Conservation (phyloP, 53 echinoderm and acorn worm genomes). For the Arbacia lixula region DNA sequence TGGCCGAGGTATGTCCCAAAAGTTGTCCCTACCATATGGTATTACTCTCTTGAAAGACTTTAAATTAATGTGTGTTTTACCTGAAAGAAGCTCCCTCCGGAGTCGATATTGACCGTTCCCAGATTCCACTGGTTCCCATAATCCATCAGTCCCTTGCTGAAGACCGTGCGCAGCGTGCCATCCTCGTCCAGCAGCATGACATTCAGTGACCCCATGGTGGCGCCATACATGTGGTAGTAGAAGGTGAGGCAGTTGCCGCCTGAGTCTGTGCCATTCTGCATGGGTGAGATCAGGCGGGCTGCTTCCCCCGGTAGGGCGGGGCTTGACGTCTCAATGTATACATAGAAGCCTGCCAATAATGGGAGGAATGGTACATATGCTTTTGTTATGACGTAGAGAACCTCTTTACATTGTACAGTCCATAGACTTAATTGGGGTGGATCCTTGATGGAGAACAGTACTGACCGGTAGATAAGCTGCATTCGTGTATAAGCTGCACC, state of each 20-base stretch:
- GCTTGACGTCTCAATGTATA: constrained; percentile 49
- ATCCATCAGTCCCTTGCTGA: constrained; percentile 16
- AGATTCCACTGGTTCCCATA: constrained; percentile 19
- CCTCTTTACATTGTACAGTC: no score
- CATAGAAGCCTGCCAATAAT: constrained; percentile 25
- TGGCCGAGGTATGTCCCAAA: no score
- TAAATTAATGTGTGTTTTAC: no score
- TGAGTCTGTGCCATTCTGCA: constrained; percentile 50
- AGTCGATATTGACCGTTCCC: background rate
- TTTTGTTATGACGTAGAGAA: no score
- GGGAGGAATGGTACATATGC: no score
- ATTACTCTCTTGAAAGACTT: no score
- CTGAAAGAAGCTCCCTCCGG: constrained; percentile 4
- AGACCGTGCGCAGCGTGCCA: constrained; percentile 11
- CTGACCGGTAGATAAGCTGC: no score
- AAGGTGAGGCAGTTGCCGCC: constrained; percentile 73
- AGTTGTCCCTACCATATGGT: no score
- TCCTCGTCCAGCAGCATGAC: constrained; percentile 39
- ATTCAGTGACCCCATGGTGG: constrained; percentile 57
- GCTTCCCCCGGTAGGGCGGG: constrained; percentile 43
- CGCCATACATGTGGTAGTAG: constrained; percentile 88
- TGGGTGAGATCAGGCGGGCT: constrained; percentile 71
- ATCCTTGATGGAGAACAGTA: no score
- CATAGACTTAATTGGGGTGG: no score
- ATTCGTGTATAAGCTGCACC: no score